Conservation (phyloP, 30 jellyfish, hydroid and myxozoan species). For the Sanderia malayensis region DNA sequence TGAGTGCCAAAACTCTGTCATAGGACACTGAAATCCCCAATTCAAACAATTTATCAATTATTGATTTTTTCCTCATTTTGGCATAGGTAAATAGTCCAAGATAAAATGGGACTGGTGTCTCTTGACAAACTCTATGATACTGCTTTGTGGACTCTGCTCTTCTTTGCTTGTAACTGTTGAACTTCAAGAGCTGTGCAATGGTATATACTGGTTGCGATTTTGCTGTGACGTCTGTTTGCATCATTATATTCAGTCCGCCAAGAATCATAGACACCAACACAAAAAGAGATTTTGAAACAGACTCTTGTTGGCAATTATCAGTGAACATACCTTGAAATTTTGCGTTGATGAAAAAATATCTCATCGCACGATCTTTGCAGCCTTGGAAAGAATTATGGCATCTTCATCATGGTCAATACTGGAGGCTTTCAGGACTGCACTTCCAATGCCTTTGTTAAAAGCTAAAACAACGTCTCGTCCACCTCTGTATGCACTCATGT, state of each 20-base stretch:
- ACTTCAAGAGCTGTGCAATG: conserved; percentile 14
- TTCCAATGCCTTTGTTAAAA: not conserved
- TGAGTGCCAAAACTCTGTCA: conserved; percentile 1
- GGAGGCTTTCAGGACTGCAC: not conserved
- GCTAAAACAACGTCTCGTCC: conserved; percentile 1
- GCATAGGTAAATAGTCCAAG: not conserved
- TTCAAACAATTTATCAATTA: conserved; percentile 9
- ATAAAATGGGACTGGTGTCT: conserved; percentile 9
- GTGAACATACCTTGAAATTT: not conserved
- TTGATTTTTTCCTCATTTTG: conserved; percentile 1
- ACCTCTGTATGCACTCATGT: conserved; percentile 4
- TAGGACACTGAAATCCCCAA: conserved; percentile 13
- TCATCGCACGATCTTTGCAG: conserved; percentile 1
- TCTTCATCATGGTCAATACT: conserved; percentile 4
- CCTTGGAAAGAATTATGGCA: conserved; percentile 3
- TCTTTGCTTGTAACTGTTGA: not conserved
- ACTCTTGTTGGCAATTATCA: conserved; percentile 15
- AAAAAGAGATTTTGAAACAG: conserved; percentile 11
- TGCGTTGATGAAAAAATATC: not conserved
- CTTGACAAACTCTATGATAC: not conserved
- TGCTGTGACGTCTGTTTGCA: conserved; percentile 14
- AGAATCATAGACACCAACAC: conserved; percentile 19
- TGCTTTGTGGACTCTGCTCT: conserved; percentile 8
- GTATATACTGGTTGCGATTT: conserved; percentile 27
- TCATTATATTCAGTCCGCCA: conserved; percentile 11